Evolutionary conservation across 2,797 vertebrate species (phyloP).

Genomic region (Lindbergichthys nudifrons): DNA sequence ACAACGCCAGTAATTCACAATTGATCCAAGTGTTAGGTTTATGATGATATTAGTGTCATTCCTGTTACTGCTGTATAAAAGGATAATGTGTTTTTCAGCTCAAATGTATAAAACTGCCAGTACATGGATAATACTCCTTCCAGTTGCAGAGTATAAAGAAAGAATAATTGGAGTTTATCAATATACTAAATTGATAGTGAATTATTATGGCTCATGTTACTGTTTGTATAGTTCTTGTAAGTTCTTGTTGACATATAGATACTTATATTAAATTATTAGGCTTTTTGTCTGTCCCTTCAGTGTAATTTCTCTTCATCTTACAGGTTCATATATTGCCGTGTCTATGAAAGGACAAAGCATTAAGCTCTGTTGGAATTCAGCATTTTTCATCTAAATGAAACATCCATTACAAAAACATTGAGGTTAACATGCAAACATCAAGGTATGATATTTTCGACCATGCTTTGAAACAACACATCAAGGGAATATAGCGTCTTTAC

Average conservation of each 20-base stretch:
- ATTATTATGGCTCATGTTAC: too few relatives aligned
- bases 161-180: too few relatives aligned
- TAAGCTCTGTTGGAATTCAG: background rate
- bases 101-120: background rate
- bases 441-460: too few relatives aligned
- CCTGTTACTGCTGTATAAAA: background rate
- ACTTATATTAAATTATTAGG: background rate
- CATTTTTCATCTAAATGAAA: background rate
- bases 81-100: background rate
- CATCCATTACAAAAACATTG: too few relatives aligned
- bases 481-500: too few relatives aligned
- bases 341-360: background rate
- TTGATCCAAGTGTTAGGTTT: background rate
- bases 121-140: background rate
- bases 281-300: background rate
- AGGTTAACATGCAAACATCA: too few relatives aligned
- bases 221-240: too few relatives aligned
- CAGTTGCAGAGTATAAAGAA: too few relatives aligned
- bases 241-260: too few relatives aligned
- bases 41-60: background rate
- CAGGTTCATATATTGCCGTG: background rate
- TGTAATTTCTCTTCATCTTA: background rate
- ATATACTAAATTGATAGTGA: too few relatives aligned
- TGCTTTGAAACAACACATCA: too few relatives aligned
- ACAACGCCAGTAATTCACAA: background rate